A percentile compares a stretch with the other conserved stretches of the same genome.
These are phyloP conservation scores for Calidris pygmaea DNA, from an alignment of 2,113 vertebrate species.

Conservation along the genomic window DNA sequence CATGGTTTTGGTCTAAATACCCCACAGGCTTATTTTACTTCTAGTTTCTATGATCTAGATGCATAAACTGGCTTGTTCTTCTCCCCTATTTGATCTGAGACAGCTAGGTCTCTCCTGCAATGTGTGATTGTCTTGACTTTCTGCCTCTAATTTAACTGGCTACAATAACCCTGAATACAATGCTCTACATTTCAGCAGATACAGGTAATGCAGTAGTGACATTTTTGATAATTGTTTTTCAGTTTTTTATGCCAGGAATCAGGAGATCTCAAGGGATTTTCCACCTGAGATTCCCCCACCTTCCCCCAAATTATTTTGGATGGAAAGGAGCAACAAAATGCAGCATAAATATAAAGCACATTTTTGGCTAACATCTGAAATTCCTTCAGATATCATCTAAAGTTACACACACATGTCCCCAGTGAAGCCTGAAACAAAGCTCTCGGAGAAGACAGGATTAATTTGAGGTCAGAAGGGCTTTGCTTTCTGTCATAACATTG, in stretches of 20 bases:
- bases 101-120: neutral
- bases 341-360: conserved; percentile 46
- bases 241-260: neutral
- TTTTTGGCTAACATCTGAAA: conserved; percentile 60
- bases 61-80: neutral
- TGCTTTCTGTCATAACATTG: conserved; percentile 73
- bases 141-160: neutral
- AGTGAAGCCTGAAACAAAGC: conserved; percentile 63
- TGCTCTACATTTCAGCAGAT: neutral
- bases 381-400: conserved; percentile 64
- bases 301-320: conserved; percentile 4
- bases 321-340: neutral
- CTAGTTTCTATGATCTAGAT: neutral
- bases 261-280: neutral
- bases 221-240: neutral
- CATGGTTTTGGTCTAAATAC: neutral
- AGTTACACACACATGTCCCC: conserved; percentile 49
- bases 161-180: neutral
- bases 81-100: neutral
- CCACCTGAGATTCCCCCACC: conserved; percentile 12
- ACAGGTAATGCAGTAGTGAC: neutral
- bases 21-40: neutral
- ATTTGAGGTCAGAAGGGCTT: conserved; percentile 55
- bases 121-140: neutral
- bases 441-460: conserved; percentile 63